phyloP scores from a whole-genome alignment of 2,888 invertebrate genomes.

The Nemotelus pantherinus region DNA sequence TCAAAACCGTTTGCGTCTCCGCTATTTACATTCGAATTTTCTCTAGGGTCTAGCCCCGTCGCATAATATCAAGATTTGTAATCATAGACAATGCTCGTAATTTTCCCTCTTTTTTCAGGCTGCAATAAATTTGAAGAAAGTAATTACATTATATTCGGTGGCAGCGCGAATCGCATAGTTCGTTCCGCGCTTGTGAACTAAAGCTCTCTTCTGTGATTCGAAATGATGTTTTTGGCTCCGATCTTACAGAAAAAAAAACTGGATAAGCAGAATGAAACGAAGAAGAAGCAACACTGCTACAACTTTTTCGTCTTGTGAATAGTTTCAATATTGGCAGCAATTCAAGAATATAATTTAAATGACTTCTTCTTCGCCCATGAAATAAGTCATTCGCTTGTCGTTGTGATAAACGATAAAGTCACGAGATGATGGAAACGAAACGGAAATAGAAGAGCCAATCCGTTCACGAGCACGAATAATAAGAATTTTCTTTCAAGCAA shows the following conservation, averaged over 20 bases:
- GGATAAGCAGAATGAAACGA: background rate
- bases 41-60: background rate
- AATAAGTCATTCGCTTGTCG: too few species aligned
- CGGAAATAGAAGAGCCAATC: too few species aligned
- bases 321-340: conserved; percentile 22
- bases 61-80: conserved; percentile 37
- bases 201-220: background rate
- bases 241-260: background rate
- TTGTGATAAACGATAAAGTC: too few species aligned
- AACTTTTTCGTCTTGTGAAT: conserved; percentile 12
- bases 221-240: background rate
- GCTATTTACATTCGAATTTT: background rate
- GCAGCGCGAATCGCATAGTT: background rate
- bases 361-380: background rate
- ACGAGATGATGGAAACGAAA: too few species aligned
- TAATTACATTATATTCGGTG: conserved; percentile 33
- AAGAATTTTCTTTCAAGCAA: too few species aligned
- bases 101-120: conserved; percentile 14
- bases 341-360: conserved; percentile 18
- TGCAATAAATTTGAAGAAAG: conserved; percentile 13
- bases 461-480: too few species aligned
- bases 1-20: too few species aligned
- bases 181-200: conserved; percentile 2
- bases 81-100: conserved; percentile 30
- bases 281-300: background rate